Evolutionary conservation across 2,113 vertebrate genomes (phyloP), one percentile per base, ranked within the genome.

Genomic region (Protobothrops flavoviridis): DNA sequence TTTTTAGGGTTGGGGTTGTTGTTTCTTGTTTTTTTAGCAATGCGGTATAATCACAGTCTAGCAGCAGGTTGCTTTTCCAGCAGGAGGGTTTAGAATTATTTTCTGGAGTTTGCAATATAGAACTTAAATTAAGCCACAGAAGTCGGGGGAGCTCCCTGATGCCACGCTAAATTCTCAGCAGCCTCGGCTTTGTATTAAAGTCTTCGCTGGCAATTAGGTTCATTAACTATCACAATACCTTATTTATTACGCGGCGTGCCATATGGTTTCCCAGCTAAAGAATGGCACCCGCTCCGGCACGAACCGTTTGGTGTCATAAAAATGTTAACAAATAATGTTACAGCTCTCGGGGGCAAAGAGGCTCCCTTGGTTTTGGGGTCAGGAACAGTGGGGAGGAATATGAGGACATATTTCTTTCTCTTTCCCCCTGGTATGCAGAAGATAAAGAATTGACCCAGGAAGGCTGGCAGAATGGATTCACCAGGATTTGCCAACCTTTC

Each of bases 111-210:
- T 98, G 98, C 98, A 98, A 98, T 98, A 98, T 98, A 98, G 98
- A 98, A 98, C 98, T 98, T 98, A 98, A 98, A 98, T 98, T 98
- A 98, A 98, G 98, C 98, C 98, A 98, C 98, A 98, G 98, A 98
- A 98, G 98, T 98, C 98, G 98, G 97, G 97, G 97, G 98, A 97
- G 97, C 97, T 97, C 97, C 97, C 97, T 98, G 98, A 98, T 98
- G 98, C 93, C 97, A 98, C 98, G 97, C 98, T 98, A 98, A 98
- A 98, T 98, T 98, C 98, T 98, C 98, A 98, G 98, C 98, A 97
- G 98, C 98, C 97, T 97, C 98, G 97, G 97, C 97, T 96, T 97
- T 94, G 98, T 98, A 97, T 98, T 98, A 98, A 98, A 98, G 98
- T 97, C 98, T 98, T 97, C 96, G 97, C 98, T 98, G 93, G 98